Conservation (phyloP, 2,797 vertebrate species). For the Lepus oiostolus region DNA sequence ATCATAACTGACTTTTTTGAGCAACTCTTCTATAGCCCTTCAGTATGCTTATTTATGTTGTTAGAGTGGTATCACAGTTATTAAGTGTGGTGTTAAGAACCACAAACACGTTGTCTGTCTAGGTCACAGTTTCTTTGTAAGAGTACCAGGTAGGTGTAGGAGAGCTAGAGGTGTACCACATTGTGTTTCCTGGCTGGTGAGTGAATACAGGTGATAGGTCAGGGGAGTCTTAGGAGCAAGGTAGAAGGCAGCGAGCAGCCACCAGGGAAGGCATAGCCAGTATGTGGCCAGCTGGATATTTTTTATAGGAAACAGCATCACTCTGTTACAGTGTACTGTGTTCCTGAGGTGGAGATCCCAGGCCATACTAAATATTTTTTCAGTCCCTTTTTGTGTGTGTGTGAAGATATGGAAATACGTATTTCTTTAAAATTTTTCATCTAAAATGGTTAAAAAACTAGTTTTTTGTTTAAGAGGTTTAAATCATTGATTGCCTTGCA, state of each 20-base stretch:
- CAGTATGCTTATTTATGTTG: constrained; percentile 7
- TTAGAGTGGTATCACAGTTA: neutral
- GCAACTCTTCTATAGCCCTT: constrained; percentile 3
- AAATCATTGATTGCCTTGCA: constrained; percentile 37
- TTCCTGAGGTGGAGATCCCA: neutral
- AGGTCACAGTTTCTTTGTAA: neutral
- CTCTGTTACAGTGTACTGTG: neutral
- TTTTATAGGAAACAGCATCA: constrained; percentile 5
- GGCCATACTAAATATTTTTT: neutral
- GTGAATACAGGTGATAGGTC: neutral
- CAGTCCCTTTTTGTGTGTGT: neutral
- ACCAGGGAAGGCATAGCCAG: neutral
- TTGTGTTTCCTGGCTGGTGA: neutral
- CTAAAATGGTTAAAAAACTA: neutral
- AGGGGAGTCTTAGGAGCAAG: neutral
- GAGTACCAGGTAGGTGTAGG: neutral
- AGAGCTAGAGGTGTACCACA: neutral
- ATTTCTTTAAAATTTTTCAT: constrained; percentile 3
- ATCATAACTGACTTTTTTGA: neutral
- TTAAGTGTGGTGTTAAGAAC: neutral
- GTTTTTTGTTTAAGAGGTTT: constrained; percentile 40
- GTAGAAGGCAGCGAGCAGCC: neutral
- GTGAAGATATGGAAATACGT: neutral
- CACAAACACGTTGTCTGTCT: neutral
- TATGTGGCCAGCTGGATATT: neutral